phyloP scores from a whole-genome alignment of 2,888 invertebrate genomes.

The Mesochorus sp. region DNA sequence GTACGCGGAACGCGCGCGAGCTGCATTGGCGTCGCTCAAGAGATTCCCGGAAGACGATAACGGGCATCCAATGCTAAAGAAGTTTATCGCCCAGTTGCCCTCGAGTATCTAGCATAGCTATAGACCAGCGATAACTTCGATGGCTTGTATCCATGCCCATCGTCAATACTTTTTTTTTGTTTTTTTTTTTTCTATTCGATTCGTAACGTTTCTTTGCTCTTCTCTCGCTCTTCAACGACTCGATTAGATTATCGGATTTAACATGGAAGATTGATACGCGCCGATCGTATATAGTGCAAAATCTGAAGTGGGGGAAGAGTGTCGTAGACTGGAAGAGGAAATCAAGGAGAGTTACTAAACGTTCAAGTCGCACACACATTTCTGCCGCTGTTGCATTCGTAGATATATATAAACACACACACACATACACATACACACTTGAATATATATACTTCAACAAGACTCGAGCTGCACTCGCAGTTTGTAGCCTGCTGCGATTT shows the following conservation, averaged over 20 bases:
- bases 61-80: conserved; percentile 53
- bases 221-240: conserved; percentile 48
- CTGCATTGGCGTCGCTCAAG: conserved; percentile 65
- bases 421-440: no score
- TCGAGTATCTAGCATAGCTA: conserved; percentile 17
- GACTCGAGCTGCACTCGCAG: conserved; percentile 68
- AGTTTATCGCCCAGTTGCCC: conserved; percentile 50
- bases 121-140: conserved; percentile 50
- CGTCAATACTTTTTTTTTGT: conserved; percentile 18
- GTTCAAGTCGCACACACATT: conserved; percentile 24
- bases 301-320: background rate
- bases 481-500: conserved; percentile 63
- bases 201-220: conserved; percentile 8
- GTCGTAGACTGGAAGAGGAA: conserved; percentile 2
- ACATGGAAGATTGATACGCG: conserved; percentile 41
- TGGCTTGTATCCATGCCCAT: conserved; percentile 41
- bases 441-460: conserved; percentile 47
- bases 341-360: conserved; percentile 52
- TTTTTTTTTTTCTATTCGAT: no score
- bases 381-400: no score
- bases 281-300: conserved; percentile 16
- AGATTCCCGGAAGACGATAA: conserved; percentile 68
- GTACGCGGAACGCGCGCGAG: conserved; percentile 38
- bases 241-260: conserved; percentile 58
- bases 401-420: no score